Base-by-base conservation (phyloP, 1,140 invertebrate species). In the Diachasma alloeum region DNA sequence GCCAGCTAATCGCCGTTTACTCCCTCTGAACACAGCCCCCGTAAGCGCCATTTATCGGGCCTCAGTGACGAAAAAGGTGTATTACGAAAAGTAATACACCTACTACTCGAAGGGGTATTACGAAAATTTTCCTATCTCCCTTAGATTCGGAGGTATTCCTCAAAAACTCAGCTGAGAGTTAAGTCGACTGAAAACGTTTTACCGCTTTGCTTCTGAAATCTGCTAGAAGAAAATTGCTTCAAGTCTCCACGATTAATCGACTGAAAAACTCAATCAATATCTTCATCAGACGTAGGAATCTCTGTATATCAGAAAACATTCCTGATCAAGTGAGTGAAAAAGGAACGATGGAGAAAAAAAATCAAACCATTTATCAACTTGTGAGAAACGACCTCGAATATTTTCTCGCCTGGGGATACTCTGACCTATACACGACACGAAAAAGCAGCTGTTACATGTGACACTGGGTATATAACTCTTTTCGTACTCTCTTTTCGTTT, bases 361-460 rank as follows among this genome's bases (percentile, higher is more conserved):
- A 72, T 77, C 26, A 70, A 46, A 66, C 42, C n/a, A 77, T 77
- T 68, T 66, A 77, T 77, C 75, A 77, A 66, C 53, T 46, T 31
- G 70, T 77, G 75, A 77, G 72, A 77, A 77, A 77, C 75, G 75
- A 73, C 67, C 44, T 71, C 66, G 69, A 68, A 77, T 77, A 77
- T 77, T 77, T 77, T 66, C 59, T 77, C 75, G 70, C 70, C 71
- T 53, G 70, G 72, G 53, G 67, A 77, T 53, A 71, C 63, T 36
- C 42, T 36, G 24, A 15, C 5, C 13, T 0, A 10, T 59, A 72
- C 37, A 67, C 75, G 68, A 72, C 69, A 77, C 53, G 70, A 72
- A 68, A 77, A 72, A 37, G 69, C 75, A 77, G 69, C 70, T 77
- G 75, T 77, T 77, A 39, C 69, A 69, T 19, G 15, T 36, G 48